Evolutionary conservation across 1,140 invertebrate species (phyloP), one percentile per base, ranked within the genome.

Genomic region (Scaptomyza pallida): DNA sequence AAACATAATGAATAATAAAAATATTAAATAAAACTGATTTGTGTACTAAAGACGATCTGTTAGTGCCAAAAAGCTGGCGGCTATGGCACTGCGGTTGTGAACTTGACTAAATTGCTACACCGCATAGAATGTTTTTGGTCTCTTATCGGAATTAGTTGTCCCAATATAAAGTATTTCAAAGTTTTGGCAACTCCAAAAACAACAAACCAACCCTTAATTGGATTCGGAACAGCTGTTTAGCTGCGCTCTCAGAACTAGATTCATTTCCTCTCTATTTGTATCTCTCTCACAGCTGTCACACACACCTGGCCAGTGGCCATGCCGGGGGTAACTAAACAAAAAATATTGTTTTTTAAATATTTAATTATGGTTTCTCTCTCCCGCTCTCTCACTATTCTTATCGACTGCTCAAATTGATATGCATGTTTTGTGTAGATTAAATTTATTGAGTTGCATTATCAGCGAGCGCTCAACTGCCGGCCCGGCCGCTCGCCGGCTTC

Each of bases 71-170:
- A 72, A 60, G 68, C 61, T 56, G 44, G 0, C 8, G 1, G 72
- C 37, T 69, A 50, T 12, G 10, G 6, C 33, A 76, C 37, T 12
- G 17, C 1, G 72, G 72, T 65, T 60, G 19, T 5, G n/a, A 69
- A 68, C 51, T 62, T 37, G 8, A 26, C 63, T 73, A 59, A 10
- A 6, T 10, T 0, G 5, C 6, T 5, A 5, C 23, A 26, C 15
- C 26, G n/a, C 19, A 33, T 0, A 10, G 16, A 57, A 51, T 23
- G 21, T 23, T 23, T n/a, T n/a, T n/a, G n/a, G n/a, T n/a, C n/a
- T n/a, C n/a, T n/a, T n/a, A n/a, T n/a, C n/a, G n/a, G n/a, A n/a
- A n/a, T n/a, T n/a, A n/a, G n/a, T n/a, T n/a, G n/a, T n/a, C n/a
- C n/a, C n/a, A n/a, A n/a, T 30, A 9, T n/a, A 5, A 37, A n/a